Percentiles rank a stretch among this genome's conserved stretches.
These are phyloP conservation scores for Drosophila miranda DNA, from an alignment of 1,140 invertebrate genomes.

Conservation along the genomic window DNA sequence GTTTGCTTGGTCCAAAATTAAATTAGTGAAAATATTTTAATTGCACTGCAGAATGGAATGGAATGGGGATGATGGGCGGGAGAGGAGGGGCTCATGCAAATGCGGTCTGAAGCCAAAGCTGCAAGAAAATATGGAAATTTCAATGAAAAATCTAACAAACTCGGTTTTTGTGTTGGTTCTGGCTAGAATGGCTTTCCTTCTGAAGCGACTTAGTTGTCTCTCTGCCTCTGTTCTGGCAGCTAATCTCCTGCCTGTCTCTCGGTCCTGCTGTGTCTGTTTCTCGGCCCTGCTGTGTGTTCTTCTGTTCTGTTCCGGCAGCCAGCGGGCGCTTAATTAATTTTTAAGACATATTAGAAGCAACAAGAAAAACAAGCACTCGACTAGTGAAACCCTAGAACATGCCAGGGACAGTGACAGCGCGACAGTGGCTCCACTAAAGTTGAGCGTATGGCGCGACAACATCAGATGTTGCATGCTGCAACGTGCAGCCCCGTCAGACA, in stretches of 20 bases:
- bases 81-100: slow-evolving; percentile 23
- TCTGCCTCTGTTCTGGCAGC: neutral
- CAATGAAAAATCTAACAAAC: neutral
- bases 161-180: slow-evolving; percentile 17
- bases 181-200: slow-evolving; percentile 14
- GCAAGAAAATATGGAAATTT: slow-evolving; percentile 31
- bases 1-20: slow-evolving; percentile 26
- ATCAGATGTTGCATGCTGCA: neutral
- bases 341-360: slow-evolving; percentile 50
- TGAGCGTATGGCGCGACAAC: slow-evolving; percentile 48
- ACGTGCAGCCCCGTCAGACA: slow-evolving; percentile 43
- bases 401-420: neutral
- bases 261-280: neutral
- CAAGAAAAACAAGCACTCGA: slow-evolving; percentile 2
- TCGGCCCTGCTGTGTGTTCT: too few species aligned
- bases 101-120: slow-evolving; percentile 8
- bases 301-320: too few species aligned
- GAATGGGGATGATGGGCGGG: neutral
- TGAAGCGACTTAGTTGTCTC: slow-evolving; percentile 10
- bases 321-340: slow-evolving; percentile 63
- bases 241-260: slow-evolving; percentile 22
- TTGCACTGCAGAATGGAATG: slow-evolving; percentile 30
- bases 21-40: slow-evolving; percentile 70
- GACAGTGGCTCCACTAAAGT: slow-evolving; percentile 29
- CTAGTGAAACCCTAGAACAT: too few species aligned